These are phyloP conservation scores for Avahi laniger DNA, from an alignment of 2,797 vertebrate genomes.

Conservation along the genomic window DNA sequence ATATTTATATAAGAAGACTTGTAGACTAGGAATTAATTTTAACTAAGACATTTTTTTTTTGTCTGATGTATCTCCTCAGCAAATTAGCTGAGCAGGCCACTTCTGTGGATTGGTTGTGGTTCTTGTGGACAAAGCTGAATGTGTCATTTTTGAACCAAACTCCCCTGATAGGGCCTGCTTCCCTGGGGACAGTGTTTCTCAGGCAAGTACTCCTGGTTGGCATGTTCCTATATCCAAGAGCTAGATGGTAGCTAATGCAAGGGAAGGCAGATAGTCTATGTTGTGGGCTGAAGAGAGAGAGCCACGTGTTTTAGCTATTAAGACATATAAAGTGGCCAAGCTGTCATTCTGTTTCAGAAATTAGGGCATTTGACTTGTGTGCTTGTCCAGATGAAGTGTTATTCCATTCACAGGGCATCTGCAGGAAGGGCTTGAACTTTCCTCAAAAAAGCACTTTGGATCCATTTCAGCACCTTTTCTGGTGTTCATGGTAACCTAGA, in stretches of 20 bases:
- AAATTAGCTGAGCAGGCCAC: background rate
- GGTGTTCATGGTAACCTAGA: background rate
- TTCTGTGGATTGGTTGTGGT: background rate
- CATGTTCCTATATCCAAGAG: background rate
- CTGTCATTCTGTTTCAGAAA: slow-evolving; percentile 49
- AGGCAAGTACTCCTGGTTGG: background rate
- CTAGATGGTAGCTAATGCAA: background rate
- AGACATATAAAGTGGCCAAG: background rate
- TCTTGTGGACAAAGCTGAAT: background rate
- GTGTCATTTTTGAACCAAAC: slow-evolving; percentile 15
- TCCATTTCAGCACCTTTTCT: slow-evolving; percentile 19
- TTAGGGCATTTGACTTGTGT: slow-evolving; percentile 24
- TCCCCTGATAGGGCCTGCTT: background rate
- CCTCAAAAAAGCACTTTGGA: background rate
- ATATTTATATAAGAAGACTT: background rate
- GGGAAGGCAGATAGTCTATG: background rate
- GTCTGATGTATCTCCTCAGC: background rate
- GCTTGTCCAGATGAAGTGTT: background rate
- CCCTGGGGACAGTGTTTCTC: background rate
- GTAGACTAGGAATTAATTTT: background rate
- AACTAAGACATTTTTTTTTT: background rate
- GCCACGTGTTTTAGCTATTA: slow-evolving; percentile 23
- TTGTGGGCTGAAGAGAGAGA: background rate
- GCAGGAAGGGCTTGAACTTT: background rate
- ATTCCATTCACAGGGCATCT: background rate